Evolutionary conservation across 2,797 vertebrate species (phyloP).

Genomic region (Pachyuromys duprasi): DNA sequence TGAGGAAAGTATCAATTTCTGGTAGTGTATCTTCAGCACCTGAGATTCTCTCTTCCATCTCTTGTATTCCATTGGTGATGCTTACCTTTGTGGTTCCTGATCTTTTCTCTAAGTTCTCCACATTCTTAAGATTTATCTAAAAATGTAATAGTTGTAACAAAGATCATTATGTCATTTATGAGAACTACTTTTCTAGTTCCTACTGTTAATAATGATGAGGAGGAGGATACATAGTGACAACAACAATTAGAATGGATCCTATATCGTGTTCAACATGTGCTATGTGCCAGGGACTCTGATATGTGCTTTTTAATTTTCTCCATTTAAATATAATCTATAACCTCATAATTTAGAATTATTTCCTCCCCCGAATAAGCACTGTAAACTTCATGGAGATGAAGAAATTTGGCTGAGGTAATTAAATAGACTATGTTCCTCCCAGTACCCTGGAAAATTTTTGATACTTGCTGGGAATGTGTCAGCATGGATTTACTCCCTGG

Average conservation of each 20-base stretch:
- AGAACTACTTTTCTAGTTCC: background rate
- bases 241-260: background rate
- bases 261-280: background rate
- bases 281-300: background rate
- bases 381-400: background rate
- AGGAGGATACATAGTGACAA: too few relatives aligned
- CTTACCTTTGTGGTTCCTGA: too few relatives aligned
- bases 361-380: background rate
- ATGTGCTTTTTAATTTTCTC: background rate
- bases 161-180: background rate
- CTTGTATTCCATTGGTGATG: too few relatives aligned
- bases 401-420: background rate
- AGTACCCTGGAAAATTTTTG: background rate
- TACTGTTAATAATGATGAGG: background rate
- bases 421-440: background rate
- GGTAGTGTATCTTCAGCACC: too few relatives aligned
- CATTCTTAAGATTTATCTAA: slow-evolving; percentile 8
- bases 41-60: too few relatives aligned
- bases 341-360: background rate
- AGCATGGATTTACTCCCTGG: background rate
- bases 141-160: background rate
- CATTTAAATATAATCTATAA: background rate
- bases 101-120: too few relatives aligned
- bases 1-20: too few relatives aligned
- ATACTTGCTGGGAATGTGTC: background rate